Evolutionary conservation across 2,113 vertebrate genomes (phyloP).

Genomic region (Cardinalis cardinalis): DNA sequence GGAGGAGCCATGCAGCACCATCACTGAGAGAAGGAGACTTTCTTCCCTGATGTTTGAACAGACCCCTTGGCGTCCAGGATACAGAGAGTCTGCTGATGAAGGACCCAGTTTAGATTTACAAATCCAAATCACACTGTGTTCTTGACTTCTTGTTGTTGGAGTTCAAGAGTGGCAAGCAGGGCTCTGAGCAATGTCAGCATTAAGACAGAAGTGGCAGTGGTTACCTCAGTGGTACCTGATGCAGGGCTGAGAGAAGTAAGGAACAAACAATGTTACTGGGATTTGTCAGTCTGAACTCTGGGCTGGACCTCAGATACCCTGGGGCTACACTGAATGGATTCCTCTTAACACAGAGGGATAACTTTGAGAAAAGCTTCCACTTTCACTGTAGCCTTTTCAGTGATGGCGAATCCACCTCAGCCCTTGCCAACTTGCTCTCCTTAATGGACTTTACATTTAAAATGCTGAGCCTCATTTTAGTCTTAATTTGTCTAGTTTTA

Average conservation of each 20-base stretch:
- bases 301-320: not conserved
- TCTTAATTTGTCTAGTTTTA: not conserved
- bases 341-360: not conserved
- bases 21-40: not conserved
- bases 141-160: not conserved
- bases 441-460: not conserved
- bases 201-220: not conserved
- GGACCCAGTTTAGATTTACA: not conserved
- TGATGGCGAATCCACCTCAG: not conserved
- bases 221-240: not conserved
- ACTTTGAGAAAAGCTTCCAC: not conserved
- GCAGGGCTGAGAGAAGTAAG: not conserved
- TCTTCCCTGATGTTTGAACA: not conserved
- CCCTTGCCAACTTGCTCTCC: not conserved
- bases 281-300: not conserved
- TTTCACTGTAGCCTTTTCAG: not conserved
- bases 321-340: not conserved
- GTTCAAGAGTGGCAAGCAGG: not conserved
- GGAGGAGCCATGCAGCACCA: not conserved
- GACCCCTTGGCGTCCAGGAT: not conserved
- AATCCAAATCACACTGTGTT: not conserved
- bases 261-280: not conserved
- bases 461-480: not conserved
- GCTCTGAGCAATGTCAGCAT: not conserved
- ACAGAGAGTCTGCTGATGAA: not conserved